These are phyloP conservation scores for Cromileptes altivelis DNA, from an alignment of 2,113 vertebrate species.

Conservation along the genomic window DNA sequence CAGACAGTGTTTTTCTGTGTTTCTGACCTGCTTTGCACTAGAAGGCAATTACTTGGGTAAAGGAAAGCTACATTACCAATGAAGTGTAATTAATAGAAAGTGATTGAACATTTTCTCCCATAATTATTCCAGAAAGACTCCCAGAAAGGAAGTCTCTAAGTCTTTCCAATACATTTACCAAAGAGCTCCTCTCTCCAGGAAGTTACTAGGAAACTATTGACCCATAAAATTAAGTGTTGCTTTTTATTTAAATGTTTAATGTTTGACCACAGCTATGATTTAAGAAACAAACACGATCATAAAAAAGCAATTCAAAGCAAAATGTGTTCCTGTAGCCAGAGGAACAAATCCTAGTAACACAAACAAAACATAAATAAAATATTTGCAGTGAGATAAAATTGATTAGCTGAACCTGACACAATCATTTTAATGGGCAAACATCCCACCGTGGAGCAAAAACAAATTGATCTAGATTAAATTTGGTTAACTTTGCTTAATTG, in stretches of 20 bases:
- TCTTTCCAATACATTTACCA: background rate
- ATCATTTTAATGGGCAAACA: background rate
- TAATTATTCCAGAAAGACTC: background rate
- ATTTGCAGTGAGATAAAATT: conserved; percentile 1
- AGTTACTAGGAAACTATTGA: background rate
- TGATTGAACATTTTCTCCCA: background rate
- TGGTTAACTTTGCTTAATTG: background rate
- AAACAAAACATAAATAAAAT: background rate
- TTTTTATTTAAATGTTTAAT: background rate
- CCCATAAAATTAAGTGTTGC: background rate
- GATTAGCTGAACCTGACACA: background rate
- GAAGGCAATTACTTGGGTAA: background rate
- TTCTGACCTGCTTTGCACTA: background rate
- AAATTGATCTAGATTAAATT: background rate
- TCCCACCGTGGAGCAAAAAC: background rate
- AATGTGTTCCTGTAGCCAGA: background rate
- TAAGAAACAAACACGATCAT: background rate
- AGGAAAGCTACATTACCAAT: background rate
- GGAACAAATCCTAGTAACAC: background rate
- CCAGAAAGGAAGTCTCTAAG: background rate
- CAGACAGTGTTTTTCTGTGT: background rate
- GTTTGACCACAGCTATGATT: background rate
- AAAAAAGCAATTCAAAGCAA: background rate
- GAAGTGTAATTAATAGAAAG: background rate
- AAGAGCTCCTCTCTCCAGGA: background rate